These are phyloP conservation scores for Andrena camellia DNA, from an alignment of 2,888 invertebrate species.

Conservation along the genomic window DNA sequence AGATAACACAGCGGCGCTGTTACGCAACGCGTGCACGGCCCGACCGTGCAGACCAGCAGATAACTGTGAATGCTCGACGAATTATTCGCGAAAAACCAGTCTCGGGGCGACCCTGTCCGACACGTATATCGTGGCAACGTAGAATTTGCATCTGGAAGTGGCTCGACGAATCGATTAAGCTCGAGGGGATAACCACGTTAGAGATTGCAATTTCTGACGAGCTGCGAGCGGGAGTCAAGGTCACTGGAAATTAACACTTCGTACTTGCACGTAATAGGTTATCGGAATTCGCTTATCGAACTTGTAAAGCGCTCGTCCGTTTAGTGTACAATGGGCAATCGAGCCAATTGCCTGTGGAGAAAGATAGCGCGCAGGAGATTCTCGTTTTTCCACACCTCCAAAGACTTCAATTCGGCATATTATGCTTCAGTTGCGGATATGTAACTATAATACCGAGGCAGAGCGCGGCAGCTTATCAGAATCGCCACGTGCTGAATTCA, in stretches of 20 bases:
- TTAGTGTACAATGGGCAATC: constrained; percentile 11
- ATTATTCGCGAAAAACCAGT: constrained; percentile 27
- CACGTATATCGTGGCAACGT: neutral
- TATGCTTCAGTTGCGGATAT: neutral
- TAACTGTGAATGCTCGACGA: constrained; percentile 35
- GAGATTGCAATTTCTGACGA: constrained; percentile 52
- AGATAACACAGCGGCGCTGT: constrained; percentile 72
- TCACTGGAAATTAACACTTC: constrained; percentile 39
- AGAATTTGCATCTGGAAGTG: neutral
- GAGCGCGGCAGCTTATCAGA: too few species aligned
- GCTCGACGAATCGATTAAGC: constrained; percentile 50
- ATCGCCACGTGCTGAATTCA: too few species aligned
- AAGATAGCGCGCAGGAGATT: neutral
- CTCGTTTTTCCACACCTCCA: constrained; percentile 14
- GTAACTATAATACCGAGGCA: too few species aligned
- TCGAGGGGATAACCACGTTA: constrained; percentile 52
- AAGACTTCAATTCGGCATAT: neutral
- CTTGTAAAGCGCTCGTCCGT: constrained; percentile 17
- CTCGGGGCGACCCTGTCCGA: neutral
- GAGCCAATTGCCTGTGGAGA: neutral
- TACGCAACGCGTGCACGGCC: constrained; percentile 63
- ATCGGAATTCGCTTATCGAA: constrained; percentile 47
- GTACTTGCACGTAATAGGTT: constrained; percentile 1
- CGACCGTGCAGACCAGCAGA: constrained; percentile 66
- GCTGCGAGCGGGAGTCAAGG: constrained; percentile 45